These are phyloP conservation scores for Andrena trimmerana DNA, from an alignment of 2,888 invertebrate species.

Conservation along the genomic window DNA sequence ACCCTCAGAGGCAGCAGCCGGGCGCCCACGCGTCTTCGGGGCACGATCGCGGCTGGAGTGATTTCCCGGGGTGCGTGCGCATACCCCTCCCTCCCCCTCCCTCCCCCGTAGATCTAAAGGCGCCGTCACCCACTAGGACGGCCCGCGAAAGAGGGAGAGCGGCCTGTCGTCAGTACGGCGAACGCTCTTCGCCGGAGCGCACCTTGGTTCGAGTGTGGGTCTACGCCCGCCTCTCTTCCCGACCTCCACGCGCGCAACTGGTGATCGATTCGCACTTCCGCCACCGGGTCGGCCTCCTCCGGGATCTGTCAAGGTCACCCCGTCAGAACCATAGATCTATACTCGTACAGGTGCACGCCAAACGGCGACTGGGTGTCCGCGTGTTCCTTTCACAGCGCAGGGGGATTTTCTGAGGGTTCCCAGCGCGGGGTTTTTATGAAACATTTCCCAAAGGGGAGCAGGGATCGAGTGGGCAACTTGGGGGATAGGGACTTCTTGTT, in stretches of 20 bases:
- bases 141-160: slow-evolving; percentile 54
- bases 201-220: slow-evolving; percentile 49
- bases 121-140: slow-evolving; percentile 31
- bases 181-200: slow-evolving; percentile 76
- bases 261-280: slow-evolving; percentile 76
- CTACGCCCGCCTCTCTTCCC: slow-evolving; percentile 7
- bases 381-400: background rate
- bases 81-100: slow-evolving; percentile 27
- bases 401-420: background rate
- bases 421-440: no score
- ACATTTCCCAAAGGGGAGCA: no score
- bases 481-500: no score
- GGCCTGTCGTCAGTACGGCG: slow-evolving; percentile 72
- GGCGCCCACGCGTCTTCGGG: slow-evolving; percentile 71
- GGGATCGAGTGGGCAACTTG: background rate
- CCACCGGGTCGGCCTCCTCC: slow-evolving; percentile 63
- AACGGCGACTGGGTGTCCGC: slow-evolving; percentile 53
- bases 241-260: slow-evolving; percentile 74
- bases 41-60: slow-evolving; percentile 52
- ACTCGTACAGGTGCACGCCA: slow-evolving; percentile 43
- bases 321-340: slow-evolving; percentile 39
- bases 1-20: slow-evolving; percentile 42
- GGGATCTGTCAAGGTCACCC: slow-evolving; percentile 68
- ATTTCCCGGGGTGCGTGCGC: slow-evolving; percentile 47
- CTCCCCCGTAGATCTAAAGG: slow-evolving; percentile 50